Conservation (phyloP, 2,113 vertebrate species). For the Austrofundulus limnaeus region DNA sequence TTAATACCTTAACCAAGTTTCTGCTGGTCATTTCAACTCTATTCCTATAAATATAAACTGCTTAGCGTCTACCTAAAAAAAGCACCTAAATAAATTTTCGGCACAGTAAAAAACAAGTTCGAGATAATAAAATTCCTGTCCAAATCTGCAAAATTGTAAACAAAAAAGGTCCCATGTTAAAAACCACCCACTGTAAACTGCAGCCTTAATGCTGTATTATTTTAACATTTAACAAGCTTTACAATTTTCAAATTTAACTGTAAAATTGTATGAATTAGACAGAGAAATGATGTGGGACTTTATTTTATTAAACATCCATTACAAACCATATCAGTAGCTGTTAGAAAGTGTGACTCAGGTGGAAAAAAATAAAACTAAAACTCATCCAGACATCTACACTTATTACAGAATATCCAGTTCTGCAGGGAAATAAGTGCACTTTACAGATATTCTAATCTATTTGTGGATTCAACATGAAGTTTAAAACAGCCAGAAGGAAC, state of each 20-base stretch:
- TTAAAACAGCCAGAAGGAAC: neutral
- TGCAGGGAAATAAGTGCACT: conserved; percentile 64
- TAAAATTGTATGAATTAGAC: neutral
- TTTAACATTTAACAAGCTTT: neutral
- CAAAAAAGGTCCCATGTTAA: too few species aligned
- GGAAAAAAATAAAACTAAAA: neutral
- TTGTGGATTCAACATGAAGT: neutral
- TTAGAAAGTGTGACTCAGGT: conserved; percentile 23
- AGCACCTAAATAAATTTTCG: too few species aligned
- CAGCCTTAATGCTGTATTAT: neutral
- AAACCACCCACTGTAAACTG: too few species aligned
- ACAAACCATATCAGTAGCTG: conserved; percentile 23
- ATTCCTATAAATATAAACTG: too few species aligned
- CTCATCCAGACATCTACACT: neutral
- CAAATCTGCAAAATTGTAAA: too few species aligned
- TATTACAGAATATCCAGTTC: conserved; percentile 41
- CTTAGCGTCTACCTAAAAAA: too few species aligned
- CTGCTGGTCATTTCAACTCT: too few species aligned
- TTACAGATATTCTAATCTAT: conserved; percentile 50
- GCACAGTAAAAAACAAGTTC: neutral
- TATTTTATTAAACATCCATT: conserved; percentile 51
- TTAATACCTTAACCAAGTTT: too few species aligned
- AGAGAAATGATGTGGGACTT: neutral
- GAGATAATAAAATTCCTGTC: neutral
- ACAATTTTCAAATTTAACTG: neutral